A percentile compares a stretch with the other conserved stretches of the same genome.
These are phyloP conservation scores for Phortica okadai DNA, from an alignment of 2,888 invertebrate genomes.

Conservation along the genomic window DNA sequence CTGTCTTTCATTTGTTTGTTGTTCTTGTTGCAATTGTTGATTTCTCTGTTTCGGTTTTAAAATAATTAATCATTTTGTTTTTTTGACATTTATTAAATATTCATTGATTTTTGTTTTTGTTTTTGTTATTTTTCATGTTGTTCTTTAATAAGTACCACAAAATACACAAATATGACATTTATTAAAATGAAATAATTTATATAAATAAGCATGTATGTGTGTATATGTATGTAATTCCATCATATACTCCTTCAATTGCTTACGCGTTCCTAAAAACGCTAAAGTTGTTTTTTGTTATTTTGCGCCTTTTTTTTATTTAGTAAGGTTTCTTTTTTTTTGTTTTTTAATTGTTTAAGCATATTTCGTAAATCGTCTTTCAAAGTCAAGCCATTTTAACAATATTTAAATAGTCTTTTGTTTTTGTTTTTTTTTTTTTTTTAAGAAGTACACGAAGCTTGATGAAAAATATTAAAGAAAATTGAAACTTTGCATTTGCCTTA, in stretches of 20 bases:
- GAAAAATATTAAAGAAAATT: not conserved
- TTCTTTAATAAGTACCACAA: conserved; percentile 54
- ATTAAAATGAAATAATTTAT: conserved; percentile 33
- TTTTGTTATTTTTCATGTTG: conserved; percentile 50
- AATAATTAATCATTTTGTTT: not conserved
- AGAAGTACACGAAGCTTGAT: not conserved
- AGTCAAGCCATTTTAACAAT: not conserved
- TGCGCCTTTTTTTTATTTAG: too few relatives aligned
- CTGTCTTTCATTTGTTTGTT: not conserved
- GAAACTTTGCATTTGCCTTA: not conserved
- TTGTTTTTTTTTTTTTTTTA: not conserved
- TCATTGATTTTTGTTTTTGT: conserved; percentile 33
- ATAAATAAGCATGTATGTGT: not conserved
- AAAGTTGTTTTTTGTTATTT: too few relatives aligned
- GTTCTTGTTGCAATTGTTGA: not conserved
- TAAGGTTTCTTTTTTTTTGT: not conserved
- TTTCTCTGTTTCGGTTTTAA: too few relatives aligned
- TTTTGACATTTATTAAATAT: conserved; percentile 40
- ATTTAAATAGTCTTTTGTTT: not conserved
- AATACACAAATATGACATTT: conserved; percentile 57
- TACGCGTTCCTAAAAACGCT: too few relatives aligned
- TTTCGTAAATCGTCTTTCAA: not conserved
- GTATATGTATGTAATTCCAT: not conserved
- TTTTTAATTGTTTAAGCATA: not conserved
- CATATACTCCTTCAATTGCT: not conserved